Conservation (phyloP, 1,140 invertebrate species). For the Drosophila navojoa region DNA sequence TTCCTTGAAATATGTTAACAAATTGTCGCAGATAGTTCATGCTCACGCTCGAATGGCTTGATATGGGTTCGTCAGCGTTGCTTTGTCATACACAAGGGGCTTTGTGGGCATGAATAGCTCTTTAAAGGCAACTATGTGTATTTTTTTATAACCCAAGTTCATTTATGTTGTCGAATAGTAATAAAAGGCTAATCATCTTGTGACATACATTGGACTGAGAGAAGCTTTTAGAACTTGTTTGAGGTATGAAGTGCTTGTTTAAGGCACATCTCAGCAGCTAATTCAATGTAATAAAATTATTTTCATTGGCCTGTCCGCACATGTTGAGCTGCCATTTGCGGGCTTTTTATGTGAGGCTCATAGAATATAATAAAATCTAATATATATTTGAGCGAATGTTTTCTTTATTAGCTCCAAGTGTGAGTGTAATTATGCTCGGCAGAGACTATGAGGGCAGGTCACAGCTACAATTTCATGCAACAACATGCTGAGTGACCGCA, state of each 20-base stretch:
- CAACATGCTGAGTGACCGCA: slow-evolving; percentile 10
- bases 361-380: slow-evolving; percentile 4
- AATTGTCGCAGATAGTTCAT: slow-evolving; percentile 19
- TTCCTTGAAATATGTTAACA: slow-evolving; percentile 9
- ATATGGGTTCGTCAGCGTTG: background rate
- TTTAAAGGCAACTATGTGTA: too few species aligned
- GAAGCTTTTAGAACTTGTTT: too few species aligned
- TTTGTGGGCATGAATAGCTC: too few species aligned
- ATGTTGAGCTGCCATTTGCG: slow-evolving; percentile 30
- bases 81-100: background rate
- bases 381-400: slow-evolving; percentile 57
- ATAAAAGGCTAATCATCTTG: background rate
- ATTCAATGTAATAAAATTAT: background rate
- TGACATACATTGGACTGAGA: background rate
- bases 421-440: slow-evolving; percentile 45
- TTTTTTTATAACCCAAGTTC: too few species aligned
- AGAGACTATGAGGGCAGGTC: slow-evolving; percentile 26
- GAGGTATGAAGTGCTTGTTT: too few species aligned
- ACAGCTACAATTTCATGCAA: background rate
- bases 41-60: slow-evolving; percentile 1
- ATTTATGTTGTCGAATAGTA: background rate
- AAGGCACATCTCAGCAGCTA: background rate
- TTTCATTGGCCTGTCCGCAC: background rate
- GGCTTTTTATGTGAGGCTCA: slow-evolving; percentile 7
- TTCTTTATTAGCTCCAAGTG: slow-evolving; percentile 42